Conservation (phyloP, 2,797 vertebrate species). For the Aeoliscus strigatus region DNA sequence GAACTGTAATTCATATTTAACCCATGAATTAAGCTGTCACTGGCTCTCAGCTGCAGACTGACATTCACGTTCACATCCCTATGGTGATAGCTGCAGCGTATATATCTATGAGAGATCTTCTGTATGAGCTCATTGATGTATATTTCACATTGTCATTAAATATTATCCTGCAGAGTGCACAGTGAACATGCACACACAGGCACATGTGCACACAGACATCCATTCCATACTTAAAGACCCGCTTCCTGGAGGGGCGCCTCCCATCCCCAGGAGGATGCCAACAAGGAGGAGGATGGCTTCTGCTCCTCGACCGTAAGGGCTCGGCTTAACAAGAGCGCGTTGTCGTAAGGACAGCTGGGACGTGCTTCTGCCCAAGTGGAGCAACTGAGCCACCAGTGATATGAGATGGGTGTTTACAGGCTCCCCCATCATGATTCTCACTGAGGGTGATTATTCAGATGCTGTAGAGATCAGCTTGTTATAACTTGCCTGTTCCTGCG, state of each 20-base stretch:
- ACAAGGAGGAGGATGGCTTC: slow-evolving; percentile 54
- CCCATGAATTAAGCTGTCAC: too few relatives aligned
- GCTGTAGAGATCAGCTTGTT: slow-evolving; percentile 42
- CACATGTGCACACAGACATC: slow-evolving; percentile 19
- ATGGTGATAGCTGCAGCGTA: too few relatives aligned
- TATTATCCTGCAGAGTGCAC: slow-evolving; percentile 19
- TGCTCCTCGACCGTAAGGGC: slow-evolving; percentile 55
- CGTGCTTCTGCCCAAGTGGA: slow-evolving; percentile 55
- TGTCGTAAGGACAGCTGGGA: slow-evolving; percentile 72
- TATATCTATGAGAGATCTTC: too few relatives aligned
- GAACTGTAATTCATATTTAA: too few relatives aligned
- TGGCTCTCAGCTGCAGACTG: too few relatives aligned
- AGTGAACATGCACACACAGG: slow-evolving; percentile 15
- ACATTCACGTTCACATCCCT: too few relatives aligned
- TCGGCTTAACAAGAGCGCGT: slow-evolving; percentile 63
- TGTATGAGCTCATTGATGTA: too few relatives aligned
- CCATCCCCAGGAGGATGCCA: slow-evolving; percentile 59
- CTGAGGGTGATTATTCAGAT: slow-evolving; percentile 31
- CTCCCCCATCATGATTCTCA: slow-evolving; percentile 37
- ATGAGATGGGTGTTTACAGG: slow-evolving; percentile 39
- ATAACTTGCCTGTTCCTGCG: slow-evolving; percentile 66
- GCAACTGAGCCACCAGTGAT: slow-evolving; percentile 56
- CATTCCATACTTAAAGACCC: slow-evolving; percentile 29
- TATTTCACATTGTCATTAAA: slow-evolving; percentile 36
- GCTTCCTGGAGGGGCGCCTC: slow-evolving; percentile 49